Evolutionary conservation across 1,140 invertebrate genomes (phyloP), one percentile per base, ranked within the genome.

Genomic region (Maniola jurtina): DNA sequence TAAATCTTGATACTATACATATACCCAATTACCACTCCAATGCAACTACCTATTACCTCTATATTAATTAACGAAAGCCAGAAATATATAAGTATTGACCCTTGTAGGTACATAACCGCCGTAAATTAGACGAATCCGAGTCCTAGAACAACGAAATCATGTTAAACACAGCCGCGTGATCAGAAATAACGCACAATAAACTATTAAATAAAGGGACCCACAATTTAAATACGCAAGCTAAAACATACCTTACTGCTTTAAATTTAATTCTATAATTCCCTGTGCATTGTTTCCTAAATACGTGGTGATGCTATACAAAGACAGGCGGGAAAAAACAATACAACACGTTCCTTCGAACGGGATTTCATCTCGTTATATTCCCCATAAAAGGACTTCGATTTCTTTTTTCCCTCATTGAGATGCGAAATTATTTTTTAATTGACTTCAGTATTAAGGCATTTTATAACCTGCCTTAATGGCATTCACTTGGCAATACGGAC

Each of bases 361-460:
- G 81, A 85, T 81, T 83, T 79, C 77, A 75, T 81, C 79, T 84
- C 78, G 77, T 84, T 83, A 82, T 75, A 73, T 80, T 73, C 70
- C 61, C 81, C 78, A 77, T 77, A 80, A 80, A 82, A 74, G 78
- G 81, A 72, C 71, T 79, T 73, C 71, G 76, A 72, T 77, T 77
- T 82, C 73, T 80, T 79, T 55, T 77, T 76, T 71, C 66, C 66
- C 66, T 71, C 64, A 68, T 66, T 66, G 68, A 73, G 66, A 68
- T 69, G 71, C 73, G 66, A 76, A 73, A 71, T 73, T 71, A 73
- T 76, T 73, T 73, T 75, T 76, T 76, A 76, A 76, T 76, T 76
- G 64, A 71, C 64, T 61, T 36, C 52, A 68, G 70, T 72, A 72
- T 73, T 71, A 61, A 69, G 71, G 68, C 60, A 70, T 69, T 76